Base-by-base conservation (phyloP, 2,113 vertebrate genomes). In the Pseudopipra pipra region DNA sequence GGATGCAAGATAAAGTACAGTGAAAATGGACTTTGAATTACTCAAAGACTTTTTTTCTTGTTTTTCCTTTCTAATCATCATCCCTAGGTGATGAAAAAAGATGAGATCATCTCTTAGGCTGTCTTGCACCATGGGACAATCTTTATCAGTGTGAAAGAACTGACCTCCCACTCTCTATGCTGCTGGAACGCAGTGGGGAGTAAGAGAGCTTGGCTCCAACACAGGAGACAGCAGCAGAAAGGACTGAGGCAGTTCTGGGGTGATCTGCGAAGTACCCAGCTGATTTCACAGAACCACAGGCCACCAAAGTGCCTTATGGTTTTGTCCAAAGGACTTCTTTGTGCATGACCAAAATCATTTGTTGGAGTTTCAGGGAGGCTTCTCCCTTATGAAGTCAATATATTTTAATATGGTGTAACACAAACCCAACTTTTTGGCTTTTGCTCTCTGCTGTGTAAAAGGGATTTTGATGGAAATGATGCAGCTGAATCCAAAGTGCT, bases 301-400 rank as follows among this genome's bases (percentile, higher is more conserved):
- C 62, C 37, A 27, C 17, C 3, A 0, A 85, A 75, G 17, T 61
- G 66, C 52, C 44, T 81, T 51, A 44, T 0, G 0, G 11, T 49
- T 95, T 82, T 88, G 37, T 46, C 56, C 72, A 49, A 68, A 68
- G 62, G 19, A 68, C 56, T 79, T 35, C 56, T 54, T 49, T 84
- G 46, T 43, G 43, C 51, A 66, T 2, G 1, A 83, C 12, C 49
- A 92, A 85, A 83, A 88, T 49, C 28, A 70, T 62, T n/a, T 61
- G 17, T 8, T 77, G 51, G 47, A 46, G 28, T 71, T 90, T 89
- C 52, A 59, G 43, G 68, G 7, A 81, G n/a, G 30, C 9, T 94
- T 67, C 28, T 65, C 13, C 28, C 22, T 43, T 39, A 55, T 11
- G 25, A 73, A 80, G 12, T 77, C 67, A 90, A 65, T 24, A 74